A percentile compares a stretch with the other conserved stretches of the same genome.
Conservation (phyloP, 2,888 invertebrate genomes). For the Elegia similella region DNA sequence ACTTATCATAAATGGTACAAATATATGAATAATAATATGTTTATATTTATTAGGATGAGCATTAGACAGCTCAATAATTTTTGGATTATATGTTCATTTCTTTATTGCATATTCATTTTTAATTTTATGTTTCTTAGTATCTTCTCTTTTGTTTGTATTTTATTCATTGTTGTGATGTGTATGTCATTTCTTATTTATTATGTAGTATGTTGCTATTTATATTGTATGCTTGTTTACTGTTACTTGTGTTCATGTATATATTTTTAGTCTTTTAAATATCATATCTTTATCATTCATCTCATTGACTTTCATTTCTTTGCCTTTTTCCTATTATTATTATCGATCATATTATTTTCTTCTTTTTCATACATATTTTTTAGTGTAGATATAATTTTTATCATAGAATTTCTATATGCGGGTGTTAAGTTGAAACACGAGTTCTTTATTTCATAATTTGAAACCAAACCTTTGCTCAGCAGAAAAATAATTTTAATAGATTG, state of each 20-base stretch:
- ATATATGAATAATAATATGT: too few species aligned
- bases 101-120: too few species aligned
- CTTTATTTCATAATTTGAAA: too few species aligned
- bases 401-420: background rate
- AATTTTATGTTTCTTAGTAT: background rate
- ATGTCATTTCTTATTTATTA: background rate
- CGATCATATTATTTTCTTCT: background rate
- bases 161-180: background rate
- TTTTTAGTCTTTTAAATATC: slow-evolving; percentile 32
- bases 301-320: slow-evolving; percentile 37
- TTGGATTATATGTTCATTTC: too few species aligned
- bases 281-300: slow-evolving; percentile 34
- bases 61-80: too few species aligned
- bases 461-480: too few species aligned
- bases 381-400: background rate
- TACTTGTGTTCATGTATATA: background rate
- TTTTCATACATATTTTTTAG: background rate
- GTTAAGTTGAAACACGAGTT: too few species aligned
- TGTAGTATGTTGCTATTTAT: background rate
- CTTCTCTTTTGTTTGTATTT: background rate
- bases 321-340: slow-evolving; percentile 20
- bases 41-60: too few species aligned
- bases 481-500: too few species aligned
- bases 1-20: too few species aligned
- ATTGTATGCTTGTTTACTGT: background rate